These are phyloP conservation scores for Homarus gammarus DNA, from an alignment of 2,888 invertebrate species.

Conservation along the genomic window DNA sequence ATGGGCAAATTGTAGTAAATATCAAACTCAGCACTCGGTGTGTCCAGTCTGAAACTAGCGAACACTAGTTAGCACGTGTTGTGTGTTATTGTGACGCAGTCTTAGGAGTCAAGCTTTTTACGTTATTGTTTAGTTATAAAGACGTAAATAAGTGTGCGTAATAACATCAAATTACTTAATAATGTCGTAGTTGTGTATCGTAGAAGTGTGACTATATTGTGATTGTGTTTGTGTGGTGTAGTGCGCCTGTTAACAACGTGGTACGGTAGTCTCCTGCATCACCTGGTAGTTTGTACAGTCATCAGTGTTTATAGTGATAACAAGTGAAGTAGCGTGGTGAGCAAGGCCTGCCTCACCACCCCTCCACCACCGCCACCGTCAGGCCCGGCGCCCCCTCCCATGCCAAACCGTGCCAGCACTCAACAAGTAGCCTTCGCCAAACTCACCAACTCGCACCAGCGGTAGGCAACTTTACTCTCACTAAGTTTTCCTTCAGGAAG, in stretches of 20 bases:
- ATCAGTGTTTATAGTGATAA: too few relatives aligned
- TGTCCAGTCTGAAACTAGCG: not conserved
- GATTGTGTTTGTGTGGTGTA: too few relatives aligned
- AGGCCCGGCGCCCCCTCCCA: conserved; percentile 15
- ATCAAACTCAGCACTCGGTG: not conserved
- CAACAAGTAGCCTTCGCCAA: conserved; percentile 69
- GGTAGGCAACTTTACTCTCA: conserved; percentile 58
- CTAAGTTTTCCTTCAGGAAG: conserved; percentile 51
- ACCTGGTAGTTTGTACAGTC: too few relatives aligned
- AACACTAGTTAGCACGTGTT: not conserved
- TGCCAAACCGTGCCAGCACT: conserved; percentile 65
- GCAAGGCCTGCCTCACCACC: not conserved
- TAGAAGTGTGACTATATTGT: too few relatives aligned
- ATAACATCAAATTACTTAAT: too few relatives aligned
- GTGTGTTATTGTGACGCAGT: not conserved
- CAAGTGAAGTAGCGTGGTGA: not conserved
- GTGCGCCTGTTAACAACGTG: too few relatives aligned
- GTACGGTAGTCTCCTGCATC: too few relatives aligned
- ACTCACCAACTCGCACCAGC: conserved; percentile 58
- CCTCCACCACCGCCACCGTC: not conserved
- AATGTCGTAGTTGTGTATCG: too few relatives aligned
- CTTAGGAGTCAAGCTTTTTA: not conserved
- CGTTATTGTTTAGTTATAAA: not conserved
- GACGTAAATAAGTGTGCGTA: too few relatives aligned
- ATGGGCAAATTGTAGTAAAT: not conserved